A percentile compares a stretch with the other conserved stretches of the same genome.
Conservation (phyloP, 2,888 invertebrate genomes). For the Pardosa pseudoannulata region DNA sequence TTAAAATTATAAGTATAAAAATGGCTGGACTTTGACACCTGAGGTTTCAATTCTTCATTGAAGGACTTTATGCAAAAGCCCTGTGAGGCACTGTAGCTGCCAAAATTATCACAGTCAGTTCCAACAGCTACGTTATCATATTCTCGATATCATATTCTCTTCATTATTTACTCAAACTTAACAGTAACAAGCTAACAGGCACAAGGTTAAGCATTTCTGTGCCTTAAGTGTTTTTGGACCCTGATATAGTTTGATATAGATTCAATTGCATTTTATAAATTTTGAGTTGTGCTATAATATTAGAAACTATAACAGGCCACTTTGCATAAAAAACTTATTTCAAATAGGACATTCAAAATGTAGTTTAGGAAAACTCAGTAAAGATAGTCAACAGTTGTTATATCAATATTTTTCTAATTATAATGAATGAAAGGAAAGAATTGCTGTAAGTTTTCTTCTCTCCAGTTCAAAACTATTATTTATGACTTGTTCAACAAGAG, state of each 20-base stretch:
- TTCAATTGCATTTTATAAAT: neutral
- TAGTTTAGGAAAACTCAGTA: no score
- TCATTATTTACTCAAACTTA: conserved; percentile 42
- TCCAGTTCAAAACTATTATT: no score
- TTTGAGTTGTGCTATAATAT: conserved; percentile 14
- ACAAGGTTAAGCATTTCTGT: conserved; percentile 48
- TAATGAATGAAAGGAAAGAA: no score
- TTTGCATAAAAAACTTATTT: no score
- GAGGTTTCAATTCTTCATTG: conserved; percentile 51
- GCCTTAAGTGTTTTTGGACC: conserved; percentile 58
- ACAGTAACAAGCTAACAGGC: conserved; percentile 55
- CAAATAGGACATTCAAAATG: no score
- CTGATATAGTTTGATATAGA: conserved; percentile 55
- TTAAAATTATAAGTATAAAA: conserved; percentile 34
- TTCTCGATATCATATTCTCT: conserved; percentile 10
- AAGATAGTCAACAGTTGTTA: no score
- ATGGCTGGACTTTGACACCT: conserved; percentile 72
- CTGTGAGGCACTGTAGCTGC: conserved; percentile 66
- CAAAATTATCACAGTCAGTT: conserved; percentile 67
- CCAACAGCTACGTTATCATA: conserved; percentile 65
- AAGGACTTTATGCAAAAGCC: conserved; percentile 30
- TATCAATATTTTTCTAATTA: no score
- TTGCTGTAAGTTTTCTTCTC: no score
- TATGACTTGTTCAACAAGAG: no score
- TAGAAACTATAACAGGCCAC: conserved; percentile 36